A percentile compares a stretch with the other conserved stretches of the same genome.
Evolutionary conservation across 2,113 vertebrate genomes (phyloP).

Genomic region (Felis chaus): DNA sequence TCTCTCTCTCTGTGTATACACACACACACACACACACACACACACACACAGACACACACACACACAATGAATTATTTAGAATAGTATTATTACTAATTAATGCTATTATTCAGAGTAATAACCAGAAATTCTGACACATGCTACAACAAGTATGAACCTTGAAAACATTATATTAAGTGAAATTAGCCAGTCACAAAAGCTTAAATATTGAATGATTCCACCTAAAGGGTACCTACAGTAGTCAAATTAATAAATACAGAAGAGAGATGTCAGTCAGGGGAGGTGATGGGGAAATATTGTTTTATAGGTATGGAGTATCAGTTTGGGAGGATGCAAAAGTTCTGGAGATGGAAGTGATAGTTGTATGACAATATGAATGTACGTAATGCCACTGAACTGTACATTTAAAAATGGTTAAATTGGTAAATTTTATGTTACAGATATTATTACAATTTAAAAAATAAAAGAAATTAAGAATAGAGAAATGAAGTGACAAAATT

Average conservation of each 20-base stretch:
- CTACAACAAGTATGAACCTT: not conserved
- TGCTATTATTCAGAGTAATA: not conserved
- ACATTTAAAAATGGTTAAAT: not conserved
- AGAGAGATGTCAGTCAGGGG: not conserved
- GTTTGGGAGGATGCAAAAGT: not conserved
- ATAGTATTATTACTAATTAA: not conserved
- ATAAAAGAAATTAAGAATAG: not conserved
- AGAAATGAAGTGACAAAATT: slow-evolving; percentile 41
- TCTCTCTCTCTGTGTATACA: no score
- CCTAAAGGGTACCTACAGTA: no score
- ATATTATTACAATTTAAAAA: slow-evolving; percentile 23
- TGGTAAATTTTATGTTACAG: not conserved
- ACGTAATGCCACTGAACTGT: not conserved
- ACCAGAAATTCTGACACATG: not conserved
- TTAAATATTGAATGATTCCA: not conserved
- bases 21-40: no score
- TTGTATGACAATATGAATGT: not conserved
- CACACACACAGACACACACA: rapidly evolving
- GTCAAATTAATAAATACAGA: not conserved
- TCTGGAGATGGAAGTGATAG: not conserved
- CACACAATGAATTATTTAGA: not conserved
- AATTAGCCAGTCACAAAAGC: not conserved
- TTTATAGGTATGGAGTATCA: not conserved
- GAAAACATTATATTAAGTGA: not conserved
- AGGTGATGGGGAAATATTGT: not conserved